Evolutionary conservation across 1,140 invertebrate species (phyloP), one percentile per base, ranked within the genome.

Genomic region (Drosophila cardini): DNA sequence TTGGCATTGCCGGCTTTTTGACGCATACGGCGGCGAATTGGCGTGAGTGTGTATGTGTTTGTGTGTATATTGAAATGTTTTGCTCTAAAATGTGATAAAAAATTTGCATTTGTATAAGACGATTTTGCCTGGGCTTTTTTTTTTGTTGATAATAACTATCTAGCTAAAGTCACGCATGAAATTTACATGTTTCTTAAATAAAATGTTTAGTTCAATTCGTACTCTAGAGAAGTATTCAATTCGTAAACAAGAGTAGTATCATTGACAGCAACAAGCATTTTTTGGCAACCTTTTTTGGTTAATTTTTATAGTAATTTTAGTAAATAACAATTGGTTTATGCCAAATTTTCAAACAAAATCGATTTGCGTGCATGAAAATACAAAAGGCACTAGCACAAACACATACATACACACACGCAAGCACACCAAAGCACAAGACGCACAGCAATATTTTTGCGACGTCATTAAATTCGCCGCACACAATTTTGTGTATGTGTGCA

Each of bases 391-490:
- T 57, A 8, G 61, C 46, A 58, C 38, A 61, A 16, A 15, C 36
- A 67, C 52, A 62, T 56, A 73, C 48, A 50, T 43, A 82, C 42
- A 73, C 26, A 58, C 38, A 72, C 21, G 4, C 34, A 58, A 32
- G 53, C 58, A 73, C 45, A 76, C 48, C 52, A 61, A 71, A 70
- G 42, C 55, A 56, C 21, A 58, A 84, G 67, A 79, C 76, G 64
- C 69, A 74, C 46, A 86, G 63, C 21, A 77, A 74, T 70, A 70
- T 77, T 72, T 89, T 73, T 89, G 76, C 84, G 84, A 89, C 84
- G 84, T 87, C 84, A 87, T 84, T 87, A 70, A 87, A 89, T 89
- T 89, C 84, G 84, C 84, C 84, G 84, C 80, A 78, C 36, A 71
- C 38, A 73, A 57, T 45, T 78, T 58, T 64, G 52, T 72, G 46